Base-by-base conservation (phyloP, 2,888 invertebrate genomes). In the Miltochrista miniata region DNA sequence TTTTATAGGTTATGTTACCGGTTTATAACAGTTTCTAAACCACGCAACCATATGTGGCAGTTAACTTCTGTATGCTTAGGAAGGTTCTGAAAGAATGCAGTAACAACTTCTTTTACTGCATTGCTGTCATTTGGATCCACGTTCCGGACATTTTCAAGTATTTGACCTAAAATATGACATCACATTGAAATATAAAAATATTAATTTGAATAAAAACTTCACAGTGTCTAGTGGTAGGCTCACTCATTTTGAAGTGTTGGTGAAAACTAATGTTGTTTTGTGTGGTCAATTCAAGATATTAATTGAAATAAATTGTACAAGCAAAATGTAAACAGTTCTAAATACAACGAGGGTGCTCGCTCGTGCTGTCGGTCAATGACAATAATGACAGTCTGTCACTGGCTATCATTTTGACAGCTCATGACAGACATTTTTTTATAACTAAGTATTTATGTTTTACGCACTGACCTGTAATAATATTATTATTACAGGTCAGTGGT, bases 41-140 rank as follows among this genome's bases (percentile, higher is more conserved):
- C 68, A 29, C 73, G 76, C 35, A 91, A 61, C 83, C 86, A 89
- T 65, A 59, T 65, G 47, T 68, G 74, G 41, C 74, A 67, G 50
- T 81, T 79, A 4, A 56, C 46, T 30, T 76, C 74, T 15, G 72
- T 74, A 44, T 82, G 70, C 59, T 85, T 88, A 0, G 62, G 36
- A 50, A 89, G 60, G 54, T 78, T 84, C 51, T 79, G 83, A 49
- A 90, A 83, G 60, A 86, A 90, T 0, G 64, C 39, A 38, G 77
- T 64, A 3, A 90, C 54, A 1, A 69, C 75, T 48, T 87, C 86
- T 56, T 90, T 90, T 3, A 89, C 79, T 10, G 82, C 83, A 18
- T 90, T 90, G 51, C 79, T 83, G 56, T 91, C 79, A 51, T 81
- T 85, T 1, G 81, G 76, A 60, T 90, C 86, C 41, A 90, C 78